A percentile compares a stretch with the other conserved stretches of the same genome.
Conservation (phyloP, 1,140 invertebrate species). For the Amyelois transitella region DNA sequence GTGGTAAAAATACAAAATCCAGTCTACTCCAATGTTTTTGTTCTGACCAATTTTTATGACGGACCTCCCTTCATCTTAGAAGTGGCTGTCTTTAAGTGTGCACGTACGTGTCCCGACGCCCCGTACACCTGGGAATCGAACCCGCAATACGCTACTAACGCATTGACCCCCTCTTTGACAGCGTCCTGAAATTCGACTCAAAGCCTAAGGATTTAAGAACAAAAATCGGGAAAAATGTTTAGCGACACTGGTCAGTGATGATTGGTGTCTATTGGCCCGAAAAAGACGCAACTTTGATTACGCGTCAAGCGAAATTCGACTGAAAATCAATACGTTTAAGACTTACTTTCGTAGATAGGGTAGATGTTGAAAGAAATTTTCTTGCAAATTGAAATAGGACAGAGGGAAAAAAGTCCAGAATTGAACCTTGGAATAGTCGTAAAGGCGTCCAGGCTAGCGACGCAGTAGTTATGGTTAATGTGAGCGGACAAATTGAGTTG, state of each 20-base stretch:
- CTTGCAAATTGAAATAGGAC: constrained; percentile 64
- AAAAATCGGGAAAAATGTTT: constrained; percentile 8
- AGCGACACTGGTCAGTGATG: constrained; percentile 50
- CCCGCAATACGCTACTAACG: constrained; percentile 60
- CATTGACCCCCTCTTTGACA: constrained; percentile 47
- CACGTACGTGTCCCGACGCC: constrained; percentile 56
- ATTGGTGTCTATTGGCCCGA: constrained; percentile 32
- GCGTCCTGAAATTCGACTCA: not conserved
- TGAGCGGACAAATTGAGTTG: constrained; percentile 68
- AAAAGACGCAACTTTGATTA: constrained; percentile 30
- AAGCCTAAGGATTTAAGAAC: not conserved
- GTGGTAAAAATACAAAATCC: not conserved
- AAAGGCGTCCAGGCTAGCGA: constrained; percentile 44
- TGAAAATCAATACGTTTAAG: constrained; percentile 7
- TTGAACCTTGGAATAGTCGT: constrained; percentile 46
- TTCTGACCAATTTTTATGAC: constrained; percentile 69
- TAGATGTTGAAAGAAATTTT: constrained; percentile 26
- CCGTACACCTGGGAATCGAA: constrained; percentile 70
- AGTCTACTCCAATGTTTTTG: constrained; percentile 30
- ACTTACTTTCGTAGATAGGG: not conserved
- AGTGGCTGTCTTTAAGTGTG: constrained; percentile 65
- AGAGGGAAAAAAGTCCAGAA: constrained; percentile 40
- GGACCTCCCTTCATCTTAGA: constrained; percentile 65
- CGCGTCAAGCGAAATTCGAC: constrained; percentile 20
- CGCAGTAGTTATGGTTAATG: constrained; percentile 64